phyloP scores from a whole-genome alignment of 2,888 invertebrate genomes.

The Pimpla rufipes region DNA sequence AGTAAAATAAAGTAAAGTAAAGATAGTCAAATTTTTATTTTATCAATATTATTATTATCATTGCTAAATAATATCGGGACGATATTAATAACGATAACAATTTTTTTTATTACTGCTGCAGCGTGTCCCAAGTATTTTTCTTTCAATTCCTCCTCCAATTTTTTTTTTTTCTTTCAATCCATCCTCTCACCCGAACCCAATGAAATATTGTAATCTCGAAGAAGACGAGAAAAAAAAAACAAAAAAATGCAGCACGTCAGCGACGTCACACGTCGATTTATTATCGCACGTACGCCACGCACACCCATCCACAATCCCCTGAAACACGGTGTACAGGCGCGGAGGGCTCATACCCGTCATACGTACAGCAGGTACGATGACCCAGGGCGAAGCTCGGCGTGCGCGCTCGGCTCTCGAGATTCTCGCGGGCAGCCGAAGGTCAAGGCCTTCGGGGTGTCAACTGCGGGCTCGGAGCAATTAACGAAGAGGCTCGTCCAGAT shows the following conservation, averaged over 20 bases:
- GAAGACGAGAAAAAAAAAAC: neutral
- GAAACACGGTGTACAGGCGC: constrained; percentile 52
- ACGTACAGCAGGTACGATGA: constrained; percentile 61
- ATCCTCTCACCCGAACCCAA: neutral
- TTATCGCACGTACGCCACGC: constrained; percentile 41
- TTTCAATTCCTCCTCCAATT: constrained; percentile 56
- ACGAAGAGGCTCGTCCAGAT: constrained; percentile 75
- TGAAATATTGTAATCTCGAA: neutral
- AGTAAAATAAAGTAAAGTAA: neutral
- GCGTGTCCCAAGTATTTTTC: constrained; percentile 27
- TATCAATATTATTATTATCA: too few relatives aligned
- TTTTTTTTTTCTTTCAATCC: neutral
- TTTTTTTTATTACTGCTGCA: too few relatives aligned
- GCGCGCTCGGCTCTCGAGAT: constrained; percentile 69
- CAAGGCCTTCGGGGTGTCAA: constrained; percentile 78
- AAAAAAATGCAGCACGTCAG: constrained; percentile 21
- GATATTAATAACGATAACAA: too few relatives aligned
- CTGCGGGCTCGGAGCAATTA: constrained; percentile 77
- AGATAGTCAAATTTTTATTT: neutral
- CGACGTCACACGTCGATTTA: constrained; percentile 59
- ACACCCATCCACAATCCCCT: constrained; percentile 44
- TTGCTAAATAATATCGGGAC: too few relatives aligned
- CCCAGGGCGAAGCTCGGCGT: constrained; percentile 39
- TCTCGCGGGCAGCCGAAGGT: constrained; percentile 72
- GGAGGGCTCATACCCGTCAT: constrained; percentile 56